Percentiles rank a stretch among this genome's conserved stretches.
These are phyloP conservation scores for Okamejei kenojei DNA, from an alignment of 2,797 vertebrate species.

Conservation along the genomic window DNA sequence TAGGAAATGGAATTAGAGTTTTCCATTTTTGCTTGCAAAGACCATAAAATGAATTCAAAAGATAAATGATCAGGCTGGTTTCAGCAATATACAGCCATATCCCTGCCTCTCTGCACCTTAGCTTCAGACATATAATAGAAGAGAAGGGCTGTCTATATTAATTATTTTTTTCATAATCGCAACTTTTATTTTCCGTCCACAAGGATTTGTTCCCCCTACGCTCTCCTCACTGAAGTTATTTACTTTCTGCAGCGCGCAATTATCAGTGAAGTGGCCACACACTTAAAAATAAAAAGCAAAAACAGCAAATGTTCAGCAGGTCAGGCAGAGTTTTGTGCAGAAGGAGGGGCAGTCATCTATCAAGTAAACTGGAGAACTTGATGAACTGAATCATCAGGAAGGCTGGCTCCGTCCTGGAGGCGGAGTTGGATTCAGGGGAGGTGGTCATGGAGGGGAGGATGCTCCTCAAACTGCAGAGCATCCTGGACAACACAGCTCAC, in stretches of 20 bases:
- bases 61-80: constrained; percentile 16
- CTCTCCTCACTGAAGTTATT: not conserved
- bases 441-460: too few relatives aligned
- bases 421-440: too few relatives aligned
- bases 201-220: not conserved
- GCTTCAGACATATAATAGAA: not conserved
- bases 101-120: not conserved
- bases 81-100: not conserved
- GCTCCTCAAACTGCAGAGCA: too few relatives aligned
- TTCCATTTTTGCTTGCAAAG: not conserved
- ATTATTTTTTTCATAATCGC: not conserved
- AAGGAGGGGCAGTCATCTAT: too few relatives aligned
- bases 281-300: not conserved
- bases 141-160: not conserved
- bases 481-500: too few relatives aligned
- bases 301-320: not conserved
- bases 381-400: too few relatives aligned
- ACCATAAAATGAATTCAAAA: not conserved
- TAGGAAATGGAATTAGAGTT: not conserved
- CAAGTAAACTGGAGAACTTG: too few relatives aligned
- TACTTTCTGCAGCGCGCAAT: not conserved
- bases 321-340: too few relatives aligned
- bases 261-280: not conserved
- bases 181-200: not conserved
- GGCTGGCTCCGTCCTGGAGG: too few relatives aligned